Evolutionary conservation across 2,888 invertebrate species (phyloP), one percentile per base, ranked within the genome.

Genomic region (Helicoverpa assulta): DNA sequence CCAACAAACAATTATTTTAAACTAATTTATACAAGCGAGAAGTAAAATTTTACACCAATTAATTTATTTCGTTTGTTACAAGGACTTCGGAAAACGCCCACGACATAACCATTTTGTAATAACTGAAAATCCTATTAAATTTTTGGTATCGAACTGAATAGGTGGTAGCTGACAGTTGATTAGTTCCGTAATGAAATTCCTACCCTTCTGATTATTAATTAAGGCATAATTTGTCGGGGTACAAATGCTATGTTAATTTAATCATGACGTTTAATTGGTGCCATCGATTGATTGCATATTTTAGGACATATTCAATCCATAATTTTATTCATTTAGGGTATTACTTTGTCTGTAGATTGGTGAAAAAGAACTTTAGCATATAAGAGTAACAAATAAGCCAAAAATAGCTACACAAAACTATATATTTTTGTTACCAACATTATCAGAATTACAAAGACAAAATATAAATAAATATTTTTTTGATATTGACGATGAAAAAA

Each of bases 101-200:
- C 73, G 58, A 61, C 65, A 75, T 21, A 73, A 72, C 52, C 56
- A 62, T 53, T 73, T 40, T 69, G 64, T 76, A 70, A 77, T 73
- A 75, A 70, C 73, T 52, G 62, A 70, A 82, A 72, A 61, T 67
- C 73, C 64, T 76, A 57, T 66, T 61, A 73, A 65, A 81, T 80
- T 78, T 74, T 83, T 70, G 80, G 14, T 73, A 73, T 67, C 29
- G 47, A 66, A 71, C 67, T 70, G 80, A 83, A 80, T 76, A 80
- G 81, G 80, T 73, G 78, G 80, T 75, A 81, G 75, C 79, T 77
- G 80, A 78, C 80, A 78, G 82, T 78, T 86, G 81, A 87, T 85
- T 85, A 83, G 80, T 84, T 85, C 82, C 63, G 47, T 82, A 84
- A 86, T 86, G 73, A 83, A 86, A 86, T 87, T 84, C 77, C 76